phyloP scores from a whole-genome alignment of 2,888 invertebrate species.

The Sepioteuthis lessoniana region DNA sequence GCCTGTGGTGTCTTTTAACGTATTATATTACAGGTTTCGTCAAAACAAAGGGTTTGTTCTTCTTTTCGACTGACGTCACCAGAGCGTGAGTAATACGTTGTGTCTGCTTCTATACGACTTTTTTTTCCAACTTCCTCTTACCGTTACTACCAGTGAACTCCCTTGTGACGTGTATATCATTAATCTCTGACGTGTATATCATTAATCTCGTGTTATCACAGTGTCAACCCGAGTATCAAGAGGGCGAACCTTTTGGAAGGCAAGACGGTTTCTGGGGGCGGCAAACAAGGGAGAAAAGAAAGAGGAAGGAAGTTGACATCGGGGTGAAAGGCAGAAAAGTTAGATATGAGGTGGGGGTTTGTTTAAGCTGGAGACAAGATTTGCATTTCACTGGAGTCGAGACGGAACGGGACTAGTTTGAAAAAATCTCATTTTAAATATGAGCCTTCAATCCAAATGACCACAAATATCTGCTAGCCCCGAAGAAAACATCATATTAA shows the following conservation, averaged over 20 bases:
- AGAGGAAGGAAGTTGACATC: background rate
- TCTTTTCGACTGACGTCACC: background rate
- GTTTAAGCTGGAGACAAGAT: background rate
- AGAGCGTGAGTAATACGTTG: background rate
- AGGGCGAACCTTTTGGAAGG: background rate
- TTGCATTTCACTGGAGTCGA: background rate
- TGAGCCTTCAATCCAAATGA: too few relatives aligned
- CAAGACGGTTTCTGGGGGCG: background rate
- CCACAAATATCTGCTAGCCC: too few relatives aligned
- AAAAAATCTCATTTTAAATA: background rate
- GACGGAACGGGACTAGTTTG: background rate
- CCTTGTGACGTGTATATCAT: background rate
- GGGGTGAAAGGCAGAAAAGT: background rate
- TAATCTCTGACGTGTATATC: constrained; percentile 33
- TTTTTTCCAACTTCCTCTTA: background rate
- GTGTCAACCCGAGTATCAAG: constrained; percentile 5
- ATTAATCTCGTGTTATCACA: constrained; percentile 33
- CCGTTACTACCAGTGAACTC: background rate
- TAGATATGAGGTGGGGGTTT: background rate
- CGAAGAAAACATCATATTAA: too few relatives aligned
- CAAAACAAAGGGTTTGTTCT: background rate
- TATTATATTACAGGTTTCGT: too few relatives aligned
- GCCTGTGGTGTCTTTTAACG: too few relatives aligned
- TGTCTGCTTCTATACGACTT: background rate
- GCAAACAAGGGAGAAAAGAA: too few relatives aligned